A percentile compares a stretch with the other conserved stretches of the same genome.
Evolutionary conservation across 64 coral and sea anemone species (phyloP).

Genomic region (Montipora capricornis): DNA sequence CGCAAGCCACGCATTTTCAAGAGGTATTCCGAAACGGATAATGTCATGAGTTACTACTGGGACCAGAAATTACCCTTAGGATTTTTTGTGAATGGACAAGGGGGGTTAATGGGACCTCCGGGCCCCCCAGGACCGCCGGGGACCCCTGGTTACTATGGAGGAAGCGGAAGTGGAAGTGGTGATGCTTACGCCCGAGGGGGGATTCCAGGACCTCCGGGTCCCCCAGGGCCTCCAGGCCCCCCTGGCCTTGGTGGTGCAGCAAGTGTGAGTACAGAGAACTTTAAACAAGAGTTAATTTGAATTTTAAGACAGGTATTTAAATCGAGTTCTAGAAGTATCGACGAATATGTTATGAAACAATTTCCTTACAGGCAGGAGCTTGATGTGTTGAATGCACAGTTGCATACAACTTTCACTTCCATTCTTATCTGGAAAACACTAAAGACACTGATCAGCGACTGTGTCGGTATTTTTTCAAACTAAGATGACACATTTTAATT

Average conservation of each 20-base stretch:
- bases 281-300: neutral
- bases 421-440: too few relatives aligned
- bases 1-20: constrained; percentile 29
- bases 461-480: too few relatives aligned
- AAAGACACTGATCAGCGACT: too few relatives aligned
- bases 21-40: constrained; percentile 1
- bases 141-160: constrained; percentile 26
- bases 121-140: constrained; percentile 79
- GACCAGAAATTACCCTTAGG: constrained; percentile 83
- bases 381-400: neutral
- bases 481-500: too few relatives aligned
- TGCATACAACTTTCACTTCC: too few relatives aligned
- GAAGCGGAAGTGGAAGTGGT: constrained; percentile 89
- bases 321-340: neutral
- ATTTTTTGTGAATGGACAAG: constrained; percentile 87
- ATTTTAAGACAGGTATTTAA: neutral
- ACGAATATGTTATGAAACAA: too few relatives aligned
- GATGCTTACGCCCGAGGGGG: constrained; percentile 48
- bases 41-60: constrained; percentile 67
- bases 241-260: constrained; percentile 1
- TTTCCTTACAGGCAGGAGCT: neutral
- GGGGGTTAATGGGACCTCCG: constrained; percentile 60
- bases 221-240: constrained; percentile 84
- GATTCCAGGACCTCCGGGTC: constrained; percentile 87
- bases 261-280: neutral